Evolutionary conservation across 2,113 vertebrate genomes (phyloP).

Genomic region (Oncorhynchus tshawytscha): DNA sequence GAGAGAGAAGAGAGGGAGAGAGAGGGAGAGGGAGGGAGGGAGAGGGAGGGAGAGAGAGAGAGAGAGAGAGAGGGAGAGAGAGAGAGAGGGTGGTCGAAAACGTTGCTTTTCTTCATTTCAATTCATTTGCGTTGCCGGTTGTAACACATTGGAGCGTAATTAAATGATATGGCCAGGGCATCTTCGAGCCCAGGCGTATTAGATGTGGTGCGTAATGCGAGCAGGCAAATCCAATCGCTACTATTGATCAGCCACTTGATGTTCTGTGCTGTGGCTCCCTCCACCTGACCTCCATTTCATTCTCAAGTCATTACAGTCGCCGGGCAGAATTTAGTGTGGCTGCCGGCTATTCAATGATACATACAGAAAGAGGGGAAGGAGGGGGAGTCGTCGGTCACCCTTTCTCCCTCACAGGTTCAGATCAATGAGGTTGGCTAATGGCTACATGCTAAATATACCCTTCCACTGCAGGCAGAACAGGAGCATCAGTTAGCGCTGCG

Average conservation of each 20-base stretch:
- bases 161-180: slow-evolving; percentile 57
- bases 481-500: neutral
- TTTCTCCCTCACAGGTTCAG: slow-evolving; percentile 1
- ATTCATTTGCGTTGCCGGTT: slow-evolving; percentile 51
- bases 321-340: slow-evolving; percentile 56
- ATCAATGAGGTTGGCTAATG: slow-evolving; percentile 5
- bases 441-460: slow-evolving; percentile 10
- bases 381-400: neutral
- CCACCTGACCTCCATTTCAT: slow-evolving; percentile 69
- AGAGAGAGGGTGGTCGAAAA: slow-evolving; percentile 6
- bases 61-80: slow-evolving; percentile 2
- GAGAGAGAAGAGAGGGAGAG: slow-evolving; percentile 7
- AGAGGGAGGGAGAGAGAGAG: slow-evolving; percentile 1
- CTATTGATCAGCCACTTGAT: slow-evolving; percentile 70
- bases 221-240: slow-evolving; percentile 63
- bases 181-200: slow-evolving; percentile 54
- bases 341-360: slow-evolving; percentile 35
- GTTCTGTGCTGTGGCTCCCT: slow-evolving; percentile 60
- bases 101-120: slow-evolving; percentile 40
- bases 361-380: neutral
- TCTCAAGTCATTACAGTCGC: slow-evolving; percentile 66
- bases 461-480: neutral
- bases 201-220: slow-evolving; percentile 70
- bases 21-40: too few relatives aligned
- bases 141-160: slow-evolving; percentile 58